Base-by-base conservation (phyloP, 2,888 invertebrate species). In the Germaria angustata region DNA sequence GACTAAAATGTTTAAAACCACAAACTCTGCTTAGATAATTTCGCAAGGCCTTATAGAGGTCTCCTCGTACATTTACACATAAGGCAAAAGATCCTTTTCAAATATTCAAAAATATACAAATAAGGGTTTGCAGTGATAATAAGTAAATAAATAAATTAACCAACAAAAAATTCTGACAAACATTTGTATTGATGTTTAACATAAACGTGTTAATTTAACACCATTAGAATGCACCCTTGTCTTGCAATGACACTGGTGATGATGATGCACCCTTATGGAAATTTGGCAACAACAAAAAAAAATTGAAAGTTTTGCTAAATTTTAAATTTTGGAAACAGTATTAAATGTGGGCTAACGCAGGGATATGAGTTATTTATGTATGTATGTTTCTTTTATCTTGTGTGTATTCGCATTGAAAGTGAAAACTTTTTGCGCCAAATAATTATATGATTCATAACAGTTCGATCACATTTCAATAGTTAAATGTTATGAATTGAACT, bases 371-470 rank as follows among this genome's bases (percentile, higher is more conserved):
- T 0, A 36, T 1, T 51, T 51, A 7, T 39, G 15, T 0, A 66
- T 66, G 2, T 39, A 24, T 46, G 44, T 24, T 55, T 41, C 34
- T 34, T 63, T 49, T 55, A 15, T 8, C 9, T 20, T 39, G 49
- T 41, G 24, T 34, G 2, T 32, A n/a, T 57, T 71, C 3, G 17
- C 24, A 49, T n/a, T 0, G 66, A 77, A 72, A 72, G 66, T 41
- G 61, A 77, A 53, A 53, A 76, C 71, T 49, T 57, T 32, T 59
- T 17, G 22, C 66, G 15, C 34, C 24, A 72, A 39, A 72, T 81
- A 81, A 81, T 81, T 81, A 73, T 44, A 77, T 72, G 81, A 77
- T 81, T 84, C 83, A 68, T 84, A 80, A 84, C 80, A 80, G 55
- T 61, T 76, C 76, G 76, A 76, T 80, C 71, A 39, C 41, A 83